These are phyloP conservation scores for Thelaira solivaga DNA, from an alignment of 2,888 invertebrate species.

Conservation along the genomic window DNA sequence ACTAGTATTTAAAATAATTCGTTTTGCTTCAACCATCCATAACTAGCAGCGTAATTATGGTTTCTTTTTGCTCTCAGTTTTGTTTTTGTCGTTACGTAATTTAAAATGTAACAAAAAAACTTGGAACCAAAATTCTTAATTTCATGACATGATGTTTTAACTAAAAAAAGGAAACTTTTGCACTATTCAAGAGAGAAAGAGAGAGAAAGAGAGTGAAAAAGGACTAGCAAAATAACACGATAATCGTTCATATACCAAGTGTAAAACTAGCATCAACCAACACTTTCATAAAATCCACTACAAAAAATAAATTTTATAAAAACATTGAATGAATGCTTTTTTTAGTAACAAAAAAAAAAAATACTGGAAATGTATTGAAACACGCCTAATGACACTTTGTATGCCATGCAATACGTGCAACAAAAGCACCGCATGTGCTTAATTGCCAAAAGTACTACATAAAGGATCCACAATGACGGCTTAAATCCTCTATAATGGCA, in stretches of 20 bases:
- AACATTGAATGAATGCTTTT: too few relatives aligned
- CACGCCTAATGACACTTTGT: conserved; percentile 75
- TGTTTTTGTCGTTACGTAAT: not conserved
- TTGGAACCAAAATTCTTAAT: conserved; percentile 50
- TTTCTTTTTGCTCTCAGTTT: not conserved
- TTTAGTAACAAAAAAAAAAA: conserved; percentile 43
- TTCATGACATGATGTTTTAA: conserved; percentile 38
- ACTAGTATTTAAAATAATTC: too few relatives aligned
- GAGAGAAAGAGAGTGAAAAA: conserved; percentile 25
- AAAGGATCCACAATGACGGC: conserved; percentile 65
- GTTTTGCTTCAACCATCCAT: too few relatives aligned
- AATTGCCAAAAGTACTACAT: conserved; percentile 72
- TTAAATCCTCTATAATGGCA: conserved; percentile 58
- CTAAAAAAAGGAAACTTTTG: not conserved
- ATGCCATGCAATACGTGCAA: conserved; percentile 73
- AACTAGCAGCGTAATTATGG: conserved; percentile 53
- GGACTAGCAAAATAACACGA: conserved; percentile 55
- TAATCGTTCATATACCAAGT: conserved; percentile 49
- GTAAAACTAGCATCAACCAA: not conserved
- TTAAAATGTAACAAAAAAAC: not conserved
- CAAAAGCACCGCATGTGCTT: conserved; percentile 74
- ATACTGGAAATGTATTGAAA: conserved; percentile 58
- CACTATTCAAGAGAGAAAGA: conserved; percentile 33
- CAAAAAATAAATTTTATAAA: not conserved
- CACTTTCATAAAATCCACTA: not conserved